Evolutionary conservation across 2,113 vertebrate species (phyloP).

Genomic region (Chlorodrepanis virens): DNA sequence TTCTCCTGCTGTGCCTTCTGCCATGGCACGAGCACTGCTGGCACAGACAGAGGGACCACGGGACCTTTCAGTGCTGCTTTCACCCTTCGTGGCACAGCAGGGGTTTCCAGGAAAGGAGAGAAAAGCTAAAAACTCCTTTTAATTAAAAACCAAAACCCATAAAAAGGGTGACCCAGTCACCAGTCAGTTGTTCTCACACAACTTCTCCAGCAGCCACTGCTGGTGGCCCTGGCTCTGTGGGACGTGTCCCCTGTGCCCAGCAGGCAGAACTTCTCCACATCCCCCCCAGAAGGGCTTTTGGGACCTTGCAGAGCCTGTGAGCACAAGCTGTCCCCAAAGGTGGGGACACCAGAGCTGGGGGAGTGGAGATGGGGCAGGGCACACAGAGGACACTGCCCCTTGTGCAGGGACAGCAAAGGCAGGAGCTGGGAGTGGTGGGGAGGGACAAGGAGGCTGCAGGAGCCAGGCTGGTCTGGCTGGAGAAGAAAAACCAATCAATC

Average conservation of each 20-base stretch:
- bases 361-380: neutral
- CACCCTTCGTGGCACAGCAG: fast-evolving
- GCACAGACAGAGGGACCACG: fast-evolving
- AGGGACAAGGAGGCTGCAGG: neutral
- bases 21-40: fast-evolving
- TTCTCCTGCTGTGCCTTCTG: fast-evolving
- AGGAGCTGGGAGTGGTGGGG: neutral
- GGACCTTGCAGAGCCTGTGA: neutral
- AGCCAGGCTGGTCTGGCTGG: neutral
- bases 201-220: neutral
- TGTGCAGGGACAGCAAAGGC: neutral
- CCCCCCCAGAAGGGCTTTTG: neutral
- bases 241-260: neutral
- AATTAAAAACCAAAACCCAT: neutral
- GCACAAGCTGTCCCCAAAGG: neutral
- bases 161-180: neutral
- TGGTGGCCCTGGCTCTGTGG: neutral
- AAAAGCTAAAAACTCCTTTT: neutral
- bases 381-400: neutral
- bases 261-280: neutral
- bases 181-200: neutral
- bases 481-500: neutral
- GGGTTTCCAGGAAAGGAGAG: neutral
- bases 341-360: neutral
- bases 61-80: neutral